These are phyloP conservation scores for Zygothrica quintamaculata DNA, from an alignment of 2,888 invertebrate genomes.

Conservation along the genomic window DNA sequence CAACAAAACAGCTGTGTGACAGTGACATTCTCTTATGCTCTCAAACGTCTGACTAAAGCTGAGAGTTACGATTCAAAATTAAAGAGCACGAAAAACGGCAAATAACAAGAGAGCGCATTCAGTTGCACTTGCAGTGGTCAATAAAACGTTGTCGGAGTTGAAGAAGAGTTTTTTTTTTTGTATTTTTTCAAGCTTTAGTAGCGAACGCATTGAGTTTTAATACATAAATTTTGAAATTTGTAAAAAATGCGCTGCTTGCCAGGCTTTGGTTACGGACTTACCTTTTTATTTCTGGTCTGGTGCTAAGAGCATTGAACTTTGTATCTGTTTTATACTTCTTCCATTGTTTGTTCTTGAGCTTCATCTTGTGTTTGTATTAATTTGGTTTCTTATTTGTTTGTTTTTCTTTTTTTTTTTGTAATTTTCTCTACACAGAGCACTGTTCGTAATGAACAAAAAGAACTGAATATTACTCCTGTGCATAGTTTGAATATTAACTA, in stretches of 20 bases:
- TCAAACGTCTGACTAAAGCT: constrained; percentile 35
- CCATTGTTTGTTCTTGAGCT: too few relatives aligned
- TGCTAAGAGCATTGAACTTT: constrained; percentile 24
- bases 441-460: constrained; percentile 83
- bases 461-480: constrained; percentile 77
- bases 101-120: constrained; percentile 25
- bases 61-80: constrained; percentile 19
- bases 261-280: constrained; percentile 66
- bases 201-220: too few relatives aligned
- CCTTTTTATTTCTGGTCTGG: constrained; percentile 69
- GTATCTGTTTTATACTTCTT: background rate
- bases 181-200: too few relatives aligned
- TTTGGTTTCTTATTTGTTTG: constrained; percentile 3
- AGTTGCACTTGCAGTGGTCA: constrained; percentile 25
- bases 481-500: constrained; percentile 78
- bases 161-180: constrained; percentile 21
- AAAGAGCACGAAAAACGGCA: background rate
- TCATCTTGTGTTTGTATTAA: background rate
- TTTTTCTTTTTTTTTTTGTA: constrained; percentile 16
- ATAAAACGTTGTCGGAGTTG: constrained; percentile 19
- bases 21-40: background rate
- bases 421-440: constrained; percentile 75
- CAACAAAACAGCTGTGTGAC: constrained; percentile 44
- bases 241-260: constrained; percentile 61
- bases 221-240: background rate